Percentiles rank a stretch among this genome's conserved stretches.
phyloP scores from a whole-genome alignment of 2,888 invertebrate genomes.

The Cepaea hortensis region DNA sequence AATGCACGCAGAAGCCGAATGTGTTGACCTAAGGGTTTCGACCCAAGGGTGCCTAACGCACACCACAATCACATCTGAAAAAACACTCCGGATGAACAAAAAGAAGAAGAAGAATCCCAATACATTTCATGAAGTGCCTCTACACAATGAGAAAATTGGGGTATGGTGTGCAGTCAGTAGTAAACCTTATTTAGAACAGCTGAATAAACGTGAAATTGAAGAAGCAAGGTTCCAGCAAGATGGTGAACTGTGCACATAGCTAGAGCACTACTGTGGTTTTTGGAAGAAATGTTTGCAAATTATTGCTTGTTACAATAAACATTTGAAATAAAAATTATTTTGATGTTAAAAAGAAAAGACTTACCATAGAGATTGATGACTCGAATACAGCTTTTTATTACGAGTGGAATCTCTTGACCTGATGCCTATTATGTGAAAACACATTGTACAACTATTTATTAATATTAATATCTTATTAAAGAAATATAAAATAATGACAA shows the following conservation, averaged over 20 bases:
- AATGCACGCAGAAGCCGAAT: no score
- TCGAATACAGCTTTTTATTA: slow-evolving; percentile 92
- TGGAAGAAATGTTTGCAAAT: background rate
- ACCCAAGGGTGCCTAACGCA: no score
- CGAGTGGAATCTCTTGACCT: slow-evolving; percentile 89
- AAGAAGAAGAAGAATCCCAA: no score
- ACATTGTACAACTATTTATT: background rate
- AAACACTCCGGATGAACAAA: no score
- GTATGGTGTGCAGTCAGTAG: no score
- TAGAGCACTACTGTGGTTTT: background rate
- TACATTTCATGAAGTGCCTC: no score
- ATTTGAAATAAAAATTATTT: background rate
- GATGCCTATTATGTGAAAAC: slow-evolving; percentile 79
- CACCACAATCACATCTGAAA: no score
- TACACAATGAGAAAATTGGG: no score
- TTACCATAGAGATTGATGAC: slow-evolving; percentile 89
- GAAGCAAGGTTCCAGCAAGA: background rate
- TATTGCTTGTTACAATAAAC: background rate
- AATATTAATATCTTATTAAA: background rate
- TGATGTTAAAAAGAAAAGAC: slow-evolving; percentile 35
- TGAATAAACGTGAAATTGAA: background rate
- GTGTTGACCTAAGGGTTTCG: no score
- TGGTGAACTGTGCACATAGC: background rate
- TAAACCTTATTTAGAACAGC: no score
- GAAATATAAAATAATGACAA: background rate